Evolutionary conservation across 2,113 vertebrate species (phyloP).

Genomic region (Anguilla rostrata): DNA sequence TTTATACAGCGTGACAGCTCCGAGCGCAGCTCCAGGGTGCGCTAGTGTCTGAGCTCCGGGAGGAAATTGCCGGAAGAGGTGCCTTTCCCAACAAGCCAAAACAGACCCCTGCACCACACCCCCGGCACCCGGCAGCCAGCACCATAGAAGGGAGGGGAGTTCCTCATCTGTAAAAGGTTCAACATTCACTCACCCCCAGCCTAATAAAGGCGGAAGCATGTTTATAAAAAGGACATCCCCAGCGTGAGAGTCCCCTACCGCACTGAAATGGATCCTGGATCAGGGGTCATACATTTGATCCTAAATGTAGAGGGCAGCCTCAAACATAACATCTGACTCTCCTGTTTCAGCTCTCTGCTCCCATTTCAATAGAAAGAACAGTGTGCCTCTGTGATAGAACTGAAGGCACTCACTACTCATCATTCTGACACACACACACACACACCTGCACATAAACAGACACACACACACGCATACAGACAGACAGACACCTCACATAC

Average conservation of each 20-base stretch:
- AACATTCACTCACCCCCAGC: not conserved
- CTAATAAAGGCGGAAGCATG: not conserved
- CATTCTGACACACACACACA: not conserved
- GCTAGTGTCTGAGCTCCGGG: not conserved
- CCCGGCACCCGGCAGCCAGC: not conserved
- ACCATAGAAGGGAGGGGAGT: not conserved
- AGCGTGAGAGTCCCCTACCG: not conserved
- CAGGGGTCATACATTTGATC: slow-evolving; percentile 28
- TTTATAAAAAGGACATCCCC: not conserved
- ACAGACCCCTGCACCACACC: not conserved
- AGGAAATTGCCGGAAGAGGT: not conserved
- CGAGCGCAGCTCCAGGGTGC: not conserved
- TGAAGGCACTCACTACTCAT: slow-evolving; percentile 52
- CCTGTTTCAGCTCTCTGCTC: slow-evolving; percentile 52
- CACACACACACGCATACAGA: not conserved
- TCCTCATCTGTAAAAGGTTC: not conserved
- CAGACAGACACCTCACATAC: not conserved
- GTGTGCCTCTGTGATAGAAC: slow-evolving; percentile 55
- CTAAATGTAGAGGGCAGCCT: slow-evolving; percentile 23
- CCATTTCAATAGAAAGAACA: slow-evolving; percentile 75
- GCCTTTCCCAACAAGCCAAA: not conserved
- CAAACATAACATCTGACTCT: slow-evolving; percentile 70
- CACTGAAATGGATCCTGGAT: slow-evolving; percentile 13
- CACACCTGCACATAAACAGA: too few relatives aligned
- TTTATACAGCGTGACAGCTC: slow-evolving; percentile 25